These are phyloP conservation scores for Drosophila austrosaltans DNA, from an alignment of 2,888 invertebrate species.

Conservation along the genomic window DNA sequence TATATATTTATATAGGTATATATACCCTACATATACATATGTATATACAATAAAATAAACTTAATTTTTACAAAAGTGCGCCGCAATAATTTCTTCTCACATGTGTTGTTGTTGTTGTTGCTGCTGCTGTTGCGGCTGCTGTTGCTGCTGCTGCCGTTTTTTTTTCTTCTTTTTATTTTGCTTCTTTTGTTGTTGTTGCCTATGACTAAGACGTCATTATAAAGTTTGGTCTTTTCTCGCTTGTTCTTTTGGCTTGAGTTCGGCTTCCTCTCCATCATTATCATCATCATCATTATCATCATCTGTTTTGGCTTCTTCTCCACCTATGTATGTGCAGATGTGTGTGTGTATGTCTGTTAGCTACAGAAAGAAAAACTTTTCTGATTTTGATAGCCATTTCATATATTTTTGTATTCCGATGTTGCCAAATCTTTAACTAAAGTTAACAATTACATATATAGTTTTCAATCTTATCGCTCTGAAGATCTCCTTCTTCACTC, in stretches of 20 bases:
- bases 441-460: too few species aligned
- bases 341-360: neutral
- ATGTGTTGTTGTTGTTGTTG: slow-evolving; percentile 1
- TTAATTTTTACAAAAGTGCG: slow-evolving; percentile 20
- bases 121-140: neutral
- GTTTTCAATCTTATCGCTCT: too few species aligned
- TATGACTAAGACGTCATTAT: slow-evolving; percentile 22
- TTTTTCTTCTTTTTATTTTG: neutral
- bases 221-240: slow-evolving; percentile 10
- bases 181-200: neutral
- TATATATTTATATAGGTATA: neutral
- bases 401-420: neutral
- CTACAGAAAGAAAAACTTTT: neutral
- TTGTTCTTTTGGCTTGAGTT: slow-evolving; percentile 8
- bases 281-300: slow-evolving; percentile 5
- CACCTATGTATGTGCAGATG: neutral
- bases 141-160: neutral
- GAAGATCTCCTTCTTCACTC: too few species aligned
- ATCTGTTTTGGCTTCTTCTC: slow-evolving; percentile 4
- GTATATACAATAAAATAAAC: slow-evolving; percentile 8
- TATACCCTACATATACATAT: neutral
- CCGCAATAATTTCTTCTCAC: slow-evolving; percentile 23
- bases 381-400: neutral
- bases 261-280: neutral
- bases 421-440: neutral